Base-by-base conservation (phyloP, 2,113 vertebrate species). In the Pelusios castaneus region DNA sequence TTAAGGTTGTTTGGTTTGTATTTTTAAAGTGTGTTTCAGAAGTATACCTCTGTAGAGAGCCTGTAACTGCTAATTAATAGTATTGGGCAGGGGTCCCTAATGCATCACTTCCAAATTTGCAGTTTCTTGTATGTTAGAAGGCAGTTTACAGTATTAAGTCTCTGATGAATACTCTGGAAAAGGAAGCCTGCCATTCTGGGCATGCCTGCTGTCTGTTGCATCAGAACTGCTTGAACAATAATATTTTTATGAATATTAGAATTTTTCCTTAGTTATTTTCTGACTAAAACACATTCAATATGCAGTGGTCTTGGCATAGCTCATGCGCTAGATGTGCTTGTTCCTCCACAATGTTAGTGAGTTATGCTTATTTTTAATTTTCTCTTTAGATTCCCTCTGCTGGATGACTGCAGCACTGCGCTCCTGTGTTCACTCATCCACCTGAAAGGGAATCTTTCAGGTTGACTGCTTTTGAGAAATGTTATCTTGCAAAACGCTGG, bases 401-500 rank as follows among this genome's bases (percentile, higher is more conserved):
- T 92, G 56, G 84, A 58, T 94, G 84, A 86, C 73, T 12, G 2
- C 56, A 67, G 19, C 51, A 29, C 45, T 91, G 29, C 12, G 2
- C 6, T 92, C 80, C 77, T 93, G 91, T 56, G 52, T 22, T 49
- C 70, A 7, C 10, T 49, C 79, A 83, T 43, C 25, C 12, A 19
- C 90, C 49, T 0, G 0, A 29, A 24, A 80, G 4, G 34, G 34
- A 38, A 43, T 81, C 54, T 76, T 85, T 73, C 76, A 56, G 75
- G 52, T 81, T 90, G 55, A 38, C 13, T 54, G 22, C 56, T 80
- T 89, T 41, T 91, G 80, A 92, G 52, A 90, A 94, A 93, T 29
- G 45, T 76, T 13, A 31, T 84, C 49, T 77, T 0, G 0, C 70
- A 82, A 78, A 84, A 90, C 90, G 49, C 63, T 70, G 34, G n/a